Evolutionary conservation across 1,140 invertebrate species (phyloP).

Genomic region (Tetragonula clypearis): DNA sequence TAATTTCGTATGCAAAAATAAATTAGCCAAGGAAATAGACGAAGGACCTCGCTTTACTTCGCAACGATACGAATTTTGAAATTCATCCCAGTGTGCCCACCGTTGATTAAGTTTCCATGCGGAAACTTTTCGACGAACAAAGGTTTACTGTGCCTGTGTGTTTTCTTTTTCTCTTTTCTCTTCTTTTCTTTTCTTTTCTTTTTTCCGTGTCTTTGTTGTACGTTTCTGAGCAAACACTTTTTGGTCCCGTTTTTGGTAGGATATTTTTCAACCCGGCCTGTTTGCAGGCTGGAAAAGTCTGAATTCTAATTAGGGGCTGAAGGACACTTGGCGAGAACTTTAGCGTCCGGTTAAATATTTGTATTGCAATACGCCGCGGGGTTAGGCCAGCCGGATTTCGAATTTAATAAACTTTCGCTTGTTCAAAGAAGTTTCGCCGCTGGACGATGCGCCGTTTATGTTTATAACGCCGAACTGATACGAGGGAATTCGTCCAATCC

Average conservation of each 20-base stretch:
- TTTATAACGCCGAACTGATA: not conserved
- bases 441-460: not conserved
- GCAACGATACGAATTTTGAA: not conserved
- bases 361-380: not conserved
- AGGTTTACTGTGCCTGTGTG: not conserved
- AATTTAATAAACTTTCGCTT: not conserved
- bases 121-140: not conserved
- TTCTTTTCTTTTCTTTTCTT: not conserved
- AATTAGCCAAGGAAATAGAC: not conserved
- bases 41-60: not conserved
- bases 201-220: not conserved
- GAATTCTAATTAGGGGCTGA: constrained; percentile 1
- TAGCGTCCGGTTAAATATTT: not conserved
- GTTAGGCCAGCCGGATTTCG: not conserved
- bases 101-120: not conserved
- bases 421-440: not conserved
- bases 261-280: not conserved
- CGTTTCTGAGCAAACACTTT: not conserved
- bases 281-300: not conserved
- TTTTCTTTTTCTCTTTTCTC: not conserved
- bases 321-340: not conserved
- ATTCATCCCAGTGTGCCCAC: not conserved
- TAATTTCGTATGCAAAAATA: not conserved
- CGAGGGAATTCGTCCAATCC: not conserved
- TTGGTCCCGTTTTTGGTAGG: not conserved